Base-by-base conservation (phyloP, 2,888 invertebrate genomes). In the Pandemis corylana region DNA sequence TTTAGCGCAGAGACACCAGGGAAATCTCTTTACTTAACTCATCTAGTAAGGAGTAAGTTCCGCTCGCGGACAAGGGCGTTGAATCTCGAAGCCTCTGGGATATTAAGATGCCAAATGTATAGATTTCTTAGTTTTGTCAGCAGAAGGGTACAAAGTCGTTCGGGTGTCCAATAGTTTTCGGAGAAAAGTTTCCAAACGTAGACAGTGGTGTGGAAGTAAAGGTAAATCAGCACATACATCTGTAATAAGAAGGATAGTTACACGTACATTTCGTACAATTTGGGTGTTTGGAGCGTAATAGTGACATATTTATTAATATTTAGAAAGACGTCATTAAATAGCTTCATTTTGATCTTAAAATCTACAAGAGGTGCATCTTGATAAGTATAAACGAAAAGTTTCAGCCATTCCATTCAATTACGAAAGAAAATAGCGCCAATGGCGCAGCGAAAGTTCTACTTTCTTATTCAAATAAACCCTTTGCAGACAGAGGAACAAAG, bases 11-110 rank as follows among this genome's bases (percentile, higher is more conserved):
- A 28, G 59, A 76, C 92, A 81, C 93, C 76, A 81, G 93, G 93
- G 94, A 94, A 94, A 93, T 94, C 91, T 90, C 81, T 83, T 89
- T 86, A 88, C 88, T 93, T 92, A 91, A 90, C 91, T 90, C 86
- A 89, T 87, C 88, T 89, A 88, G 90, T 92, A 91, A 90, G 85
- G 82, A 4, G 83, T 84, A 84, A 82, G 67, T 73, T 82, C 80
- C 84, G 80, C 80, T 77, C 77, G 82, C 84, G 87, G 83, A 89
- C 89, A 86, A 88, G 88, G 88, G 79, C 86, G 82, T 77, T 80
- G 80, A 73, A 67, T 67, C 82, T 77, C 71, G 72, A 66, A 76
- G 44, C 75, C 72, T 71, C 82, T 68, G 74, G 72, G 83, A 80
- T 83, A 82, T 79, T 76, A 75, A 68, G 70, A 75, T 65, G 71